Evolutionary conservation across 2,113 vertebrate species (phyloP).

Genomic region (Prunella fulvescens): DNA sequence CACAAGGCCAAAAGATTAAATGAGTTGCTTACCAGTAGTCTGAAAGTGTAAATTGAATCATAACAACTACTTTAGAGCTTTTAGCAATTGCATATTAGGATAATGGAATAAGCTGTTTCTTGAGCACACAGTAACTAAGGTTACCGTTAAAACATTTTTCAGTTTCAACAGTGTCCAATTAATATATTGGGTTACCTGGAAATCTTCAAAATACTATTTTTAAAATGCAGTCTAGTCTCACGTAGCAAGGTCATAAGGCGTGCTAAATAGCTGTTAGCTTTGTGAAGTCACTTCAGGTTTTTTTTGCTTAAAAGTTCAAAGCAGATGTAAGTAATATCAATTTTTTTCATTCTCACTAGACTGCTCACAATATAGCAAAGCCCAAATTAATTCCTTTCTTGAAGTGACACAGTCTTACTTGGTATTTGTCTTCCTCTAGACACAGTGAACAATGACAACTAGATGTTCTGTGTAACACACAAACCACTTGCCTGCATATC

Average conservation of each 20-base stretch:
- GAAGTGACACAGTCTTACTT: background rate
- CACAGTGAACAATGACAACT: background rate
- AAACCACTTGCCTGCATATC: constrained; percentile 81
- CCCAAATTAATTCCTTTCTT: background rate
- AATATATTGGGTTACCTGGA: background rate
- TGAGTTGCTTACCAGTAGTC: background rate
- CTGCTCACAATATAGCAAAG: background rate
- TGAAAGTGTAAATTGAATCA: background rate
- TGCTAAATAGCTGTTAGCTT: background rate
- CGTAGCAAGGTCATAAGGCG: background rate
- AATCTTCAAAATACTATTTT: background rate
- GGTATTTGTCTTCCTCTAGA: background rate
- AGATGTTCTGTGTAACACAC: background rate
- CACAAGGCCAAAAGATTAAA: background rate
- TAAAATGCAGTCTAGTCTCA: background rate
- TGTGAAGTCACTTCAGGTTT: background rate
- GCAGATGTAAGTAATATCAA: background rate
- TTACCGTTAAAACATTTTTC: background rate
- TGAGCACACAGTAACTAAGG: background rate
- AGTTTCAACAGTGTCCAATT: background rate
- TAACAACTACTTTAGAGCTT: background rate
- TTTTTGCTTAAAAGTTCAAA: background rate
- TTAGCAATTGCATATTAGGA: background rate
- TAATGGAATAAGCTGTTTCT: background rate
- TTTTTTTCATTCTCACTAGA: background rate